Conservation (phyloP, 2,888 invertebrate species). For the Callyntrura sp. region DNA sequence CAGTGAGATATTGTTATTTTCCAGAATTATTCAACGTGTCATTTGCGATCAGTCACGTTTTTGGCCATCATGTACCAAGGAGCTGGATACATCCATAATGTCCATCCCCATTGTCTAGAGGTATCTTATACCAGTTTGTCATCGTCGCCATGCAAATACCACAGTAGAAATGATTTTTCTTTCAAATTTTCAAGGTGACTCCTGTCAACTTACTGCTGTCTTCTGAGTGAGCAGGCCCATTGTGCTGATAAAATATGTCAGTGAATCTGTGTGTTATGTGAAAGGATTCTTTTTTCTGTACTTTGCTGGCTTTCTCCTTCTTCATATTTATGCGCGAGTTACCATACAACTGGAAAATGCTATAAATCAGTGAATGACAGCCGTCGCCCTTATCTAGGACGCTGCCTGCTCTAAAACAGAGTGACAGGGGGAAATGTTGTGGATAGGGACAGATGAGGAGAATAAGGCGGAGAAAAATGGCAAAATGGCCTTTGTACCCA, state of each 20-base stretch:
- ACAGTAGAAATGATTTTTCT: constrained; percentile 5
- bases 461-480: background rate
- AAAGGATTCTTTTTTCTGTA: background rate
- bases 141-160: constrained; percentile 23
- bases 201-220: constrained; percentile 59
- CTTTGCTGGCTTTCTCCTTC: no score
- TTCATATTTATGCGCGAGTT: background rate
- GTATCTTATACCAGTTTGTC: background rate
- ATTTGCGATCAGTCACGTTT: no score
- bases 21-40: no score
- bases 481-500: background rate
- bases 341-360: background rate
- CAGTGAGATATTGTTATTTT: no score
- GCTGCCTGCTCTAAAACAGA: constrained; percentile 7
- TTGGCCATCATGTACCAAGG: no score
- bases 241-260: background rate
- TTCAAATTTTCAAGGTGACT: constrained; percentile 61
- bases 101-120: background rate
- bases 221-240: constrained; percentile 13
- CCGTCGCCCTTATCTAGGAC: constrained; percentile 42
- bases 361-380: constrained; percentile 76
- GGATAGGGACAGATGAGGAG: background rate
- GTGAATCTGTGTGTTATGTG: background rate
- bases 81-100: background rate
- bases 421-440: constrained; percentile 41